Evolutionary conservation across 2,797 vertebrate species (phyloP).

Genomic region (Rhinella marina): DNA sequence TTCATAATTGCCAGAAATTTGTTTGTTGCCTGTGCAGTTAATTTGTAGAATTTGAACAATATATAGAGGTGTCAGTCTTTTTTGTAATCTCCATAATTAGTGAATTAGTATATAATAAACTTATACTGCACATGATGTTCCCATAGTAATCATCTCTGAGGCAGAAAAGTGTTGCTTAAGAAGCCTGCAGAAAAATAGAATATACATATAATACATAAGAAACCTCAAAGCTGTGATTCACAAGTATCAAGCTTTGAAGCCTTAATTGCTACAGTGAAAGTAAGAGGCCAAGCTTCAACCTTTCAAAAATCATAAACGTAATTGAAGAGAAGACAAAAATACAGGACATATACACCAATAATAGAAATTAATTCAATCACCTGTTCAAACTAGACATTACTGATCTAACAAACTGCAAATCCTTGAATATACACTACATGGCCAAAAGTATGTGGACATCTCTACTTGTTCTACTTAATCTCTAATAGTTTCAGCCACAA

Average conservation of each 20-base stretch:
- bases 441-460: no score
- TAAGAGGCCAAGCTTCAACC: background rate
- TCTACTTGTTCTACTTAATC: no score
- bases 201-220: background rate
- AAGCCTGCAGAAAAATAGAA: background rate
- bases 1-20: background rate
- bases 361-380: background rate
- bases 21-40: background rate
- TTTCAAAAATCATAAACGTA: background rate
- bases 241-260: background rate
- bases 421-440: no score
- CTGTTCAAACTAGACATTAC: background rate
- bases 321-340: background rate
- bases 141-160: conserved; percentile 7
- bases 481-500: no score
- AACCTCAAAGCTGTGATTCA: conserved; percentile 1
- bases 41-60: background rate
- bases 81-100: background rate
- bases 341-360: background rate
- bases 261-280: background rate
- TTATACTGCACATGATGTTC: background rate
- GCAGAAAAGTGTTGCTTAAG: background rate
- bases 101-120: background rate
- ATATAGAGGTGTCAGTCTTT: background rate
- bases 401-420: no score